Evolutionary conservation across 2,888 invertebrate genomes (phyloP).

Genomic region (Phragmatobia fuliginosa): DNA sequence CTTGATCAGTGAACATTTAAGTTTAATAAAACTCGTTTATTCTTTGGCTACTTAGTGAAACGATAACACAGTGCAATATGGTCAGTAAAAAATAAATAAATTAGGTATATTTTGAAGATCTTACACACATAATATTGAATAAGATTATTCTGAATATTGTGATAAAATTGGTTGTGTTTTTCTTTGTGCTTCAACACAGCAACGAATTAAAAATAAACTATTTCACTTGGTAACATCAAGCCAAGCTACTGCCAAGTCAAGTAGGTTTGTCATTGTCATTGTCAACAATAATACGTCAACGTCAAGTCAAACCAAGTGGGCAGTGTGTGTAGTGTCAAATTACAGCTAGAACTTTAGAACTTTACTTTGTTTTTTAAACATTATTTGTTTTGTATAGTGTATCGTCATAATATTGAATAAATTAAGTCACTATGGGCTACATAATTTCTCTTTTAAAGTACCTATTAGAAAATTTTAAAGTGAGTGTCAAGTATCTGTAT

Average conservation of each 20-base stretch:
- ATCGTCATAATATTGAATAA: not conserved
- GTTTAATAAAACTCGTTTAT: slow-evolving; percentile 29
- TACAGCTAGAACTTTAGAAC: not conserved
- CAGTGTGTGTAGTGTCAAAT: slow-evolving; percentile 30
- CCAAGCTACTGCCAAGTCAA: slow-evolving; percentile 12
- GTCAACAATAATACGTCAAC: slow-evolving; percentile 37
- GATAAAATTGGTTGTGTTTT: not conserved
- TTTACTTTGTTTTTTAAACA: not conserved
- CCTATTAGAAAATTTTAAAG: slow-evolving; percentile 56
- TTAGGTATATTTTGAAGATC: no score
- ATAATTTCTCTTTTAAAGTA: slow-evolving; percentile 50
- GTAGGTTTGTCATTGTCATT: slow-evolving; percentile 14
- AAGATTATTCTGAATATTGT: not conserved
- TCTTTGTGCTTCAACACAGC: not conserved
- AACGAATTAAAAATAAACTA: not conserved
- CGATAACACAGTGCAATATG: slow-evolving; percentile 33
- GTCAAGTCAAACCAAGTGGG: slow-evolving; percentile 2
- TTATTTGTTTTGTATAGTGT: not conserved
- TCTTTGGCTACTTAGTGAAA: slow-evolving; percentile 54
- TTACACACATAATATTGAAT: no score
- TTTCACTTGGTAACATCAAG: slow-evolving; percentile 27
- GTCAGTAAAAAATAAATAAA: no score
- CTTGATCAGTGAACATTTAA: slow-evolving; percentile 52
- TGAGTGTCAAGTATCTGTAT: slow-evolving; percentile 36
- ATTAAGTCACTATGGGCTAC: slow-evolving; percentile 50